Conservation (phyloP, 2,113 vertebrate genomes). For the Pelecanus crispus region DNA sequence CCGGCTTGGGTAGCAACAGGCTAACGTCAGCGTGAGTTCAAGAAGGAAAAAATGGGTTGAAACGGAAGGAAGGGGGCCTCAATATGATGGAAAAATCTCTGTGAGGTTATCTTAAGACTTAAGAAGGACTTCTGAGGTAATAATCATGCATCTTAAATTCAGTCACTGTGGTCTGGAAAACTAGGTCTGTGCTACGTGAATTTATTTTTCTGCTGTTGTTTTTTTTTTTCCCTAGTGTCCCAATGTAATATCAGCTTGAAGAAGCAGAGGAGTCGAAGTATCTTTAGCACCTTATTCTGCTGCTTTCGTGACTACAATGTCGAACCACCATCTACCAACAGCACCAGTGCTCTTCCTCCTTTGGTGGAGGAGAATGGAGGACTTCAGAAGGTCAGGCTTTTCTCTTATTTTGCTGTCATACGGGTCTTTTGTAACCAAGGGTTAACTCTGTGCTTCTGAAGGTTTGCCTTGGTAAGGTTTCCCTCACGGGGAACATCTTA, state of each 20-base stretch:
- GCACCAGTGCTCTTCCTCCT: constrained; percentile 81
- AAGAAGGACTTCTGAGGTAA: background rate
- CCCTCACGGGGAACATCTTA: background rate
- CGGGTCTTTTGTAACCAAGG: background rate
- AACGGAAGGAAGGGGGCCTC: background rate
- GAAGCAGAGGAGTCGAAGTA: constrained; percentile 90
- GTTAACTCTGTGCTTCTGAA: background rate
- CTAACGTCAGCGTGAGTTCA: fast-evolving
- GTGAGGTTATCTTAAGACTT: background rate
- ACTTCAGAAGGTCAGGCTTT: constrained; percentile 85
- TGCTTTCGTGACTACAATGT: constrained; percentile 96
- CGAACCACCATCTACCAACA: constrained; percentile 85
- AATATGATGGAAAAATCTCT: background rate
- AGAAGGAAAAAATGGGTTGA: background rate
- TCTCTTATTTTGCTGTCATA: background rate
- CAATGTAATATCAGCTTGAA: constrained; percentile 89
- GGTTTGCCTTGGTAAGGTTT: background rate
- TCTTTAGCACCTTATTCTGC: constrained; percentile 98
- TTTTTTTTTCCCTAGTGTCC: constrained; percentile 74
- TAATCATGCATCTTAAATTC: constrained; percentile 3
- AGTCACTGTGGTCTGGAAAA: background rate
- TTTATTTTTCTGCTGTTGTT: background rate
- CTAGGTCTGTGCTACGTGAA: background rate
- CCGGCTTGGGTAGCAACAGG: background rate
- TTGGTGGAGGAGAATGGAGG: constrained; percentile 92